Percentiles rank a stretch among this genome's conserved stretches.
These are phyloP conservation scores for Ormyrus rosae DNA, from an alignment of 2,888 invertebrate species.

Conservation along the genomic window DNA sequence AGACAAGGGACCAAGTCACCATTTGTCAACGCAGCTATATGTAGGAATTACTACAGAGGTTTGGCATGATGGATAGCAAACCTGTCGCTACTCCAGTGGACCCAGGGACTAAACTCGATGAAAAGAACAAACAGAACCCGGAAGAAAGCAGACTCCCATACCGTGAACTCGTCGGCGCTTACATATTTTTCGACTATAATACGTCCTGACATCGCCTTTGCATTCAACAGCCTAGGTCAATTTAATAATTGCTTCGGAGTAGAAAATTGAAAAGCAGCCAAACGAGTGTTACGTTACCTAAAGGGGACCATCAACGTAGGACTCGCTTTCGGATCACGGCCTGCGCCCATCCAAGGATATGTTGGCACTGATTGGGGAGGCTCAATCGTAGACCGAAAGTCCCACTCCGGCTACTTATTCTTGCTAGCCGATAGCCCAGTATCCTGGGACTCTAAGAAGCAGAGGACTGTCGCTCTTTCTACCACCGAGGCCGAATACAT, in stretches of 20 bases:
- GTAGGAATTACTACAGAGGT: constrained; percentile 36
- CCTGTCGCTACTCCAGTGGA: constrained; percentile 41
- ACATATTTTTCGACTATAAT: constrained; percentile 38
- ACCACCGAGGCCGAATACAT: not conserved
- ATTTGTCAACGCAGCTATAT: constrained; percentile 42
- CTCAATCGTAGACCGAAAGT: not conserved
- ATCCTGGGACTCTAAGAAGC: not conserved
- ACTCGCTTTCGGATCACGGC: constrained; percentile 56
- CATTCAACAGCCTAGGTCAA: constrained; percentile 34
- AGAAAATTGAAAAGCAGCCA: constrained; percentile 34
- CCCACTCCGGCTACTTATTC: not conserved
- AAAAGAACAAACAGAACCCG: not conserved
- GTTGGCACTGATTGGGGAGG: constrained; percentile 61
- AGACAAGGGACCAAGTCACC: not conserved
- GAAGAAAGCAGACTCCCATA: constrained; percentile 42
- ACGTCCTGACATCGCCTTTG: constrained; percentile 47
- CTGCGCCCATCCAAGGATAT: constrained; percentile 57
- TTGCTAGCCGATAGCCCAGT: not conserved
- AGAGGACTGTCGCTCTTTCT: not conserved
- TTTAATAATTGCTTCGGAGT: constrained; percentile 22
- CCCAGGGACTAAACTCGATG: constrained; percentile 8
- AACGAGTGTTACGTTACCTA: constrained; percentile 38
- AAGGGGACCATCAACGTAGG: constrained; percentile 50
- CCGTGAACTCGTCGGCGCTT: constrained; percentile 41
- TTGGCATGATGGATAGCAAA: constrained; percentile 48